Base-by-base conservation (phyloP, 53 echinoderm and acorn worm species). In the Arbacia lixula region DNA sequence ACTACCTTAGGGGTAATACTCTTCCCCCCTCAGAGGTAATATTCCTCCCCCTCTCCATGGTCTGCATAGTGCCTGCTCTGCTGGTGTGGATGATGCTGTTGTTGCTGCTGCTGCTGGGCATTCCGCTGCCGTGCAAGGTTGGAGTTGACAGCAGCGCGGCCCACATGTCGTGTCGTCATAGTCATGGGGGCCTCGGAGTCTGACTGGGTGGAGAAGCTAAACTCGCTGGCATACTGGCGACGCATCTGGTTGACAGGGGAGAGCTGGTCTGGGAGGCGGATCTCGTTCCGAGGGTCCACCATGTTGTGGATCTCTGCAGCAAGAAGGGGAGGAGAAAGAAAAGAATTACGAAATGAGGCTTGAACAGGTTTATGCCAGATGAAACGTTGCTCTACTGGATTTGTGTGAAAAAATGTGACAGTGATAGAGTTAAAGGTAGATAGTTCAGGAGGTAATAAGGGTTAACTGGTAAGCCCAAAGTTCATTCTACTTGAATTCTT, bases 261-360 rank as follows among this genome's bases (percentile, higher is more conserved):
- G n/a, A 92, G 92, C 68, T 92, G 86, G 28, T 84, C 71, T 16
- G 92, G 92, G 10, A 92, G 66, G 10, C 71, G 63, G 65, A 92
- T 92, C 69, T 86, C 89, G 32, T 92, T 89, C 1, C 84, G 84
- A 36, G 92, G 92, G 36, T 92, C 92, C 14, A 92, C 89, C 92
- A 92, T 89, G 19, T 40, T 60, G 50, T 92, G 83, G 89, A 92
- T 89, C 76, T 92, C 92, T 92, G 67, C 52, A 26, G 31, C 30
- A 36, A 60, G 17, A 16, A 51, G 46, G 0, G 4, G n/a, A 57
- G 21, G 21, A 6, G 12, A 57, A 8, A 46, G 46, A 46, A 46
- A 46, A 46, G 8, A 46, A 10, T 46, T 10, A 14, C 14, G 46
- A 46, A 46, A 46, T n/a, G n/a, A n/a, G n/a, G n/a, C n/a, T n/a